phyloP scores from a whole-genome alignment of 2,888 invertebrate species.

The Pandemis cinnamomeana region DNA sequence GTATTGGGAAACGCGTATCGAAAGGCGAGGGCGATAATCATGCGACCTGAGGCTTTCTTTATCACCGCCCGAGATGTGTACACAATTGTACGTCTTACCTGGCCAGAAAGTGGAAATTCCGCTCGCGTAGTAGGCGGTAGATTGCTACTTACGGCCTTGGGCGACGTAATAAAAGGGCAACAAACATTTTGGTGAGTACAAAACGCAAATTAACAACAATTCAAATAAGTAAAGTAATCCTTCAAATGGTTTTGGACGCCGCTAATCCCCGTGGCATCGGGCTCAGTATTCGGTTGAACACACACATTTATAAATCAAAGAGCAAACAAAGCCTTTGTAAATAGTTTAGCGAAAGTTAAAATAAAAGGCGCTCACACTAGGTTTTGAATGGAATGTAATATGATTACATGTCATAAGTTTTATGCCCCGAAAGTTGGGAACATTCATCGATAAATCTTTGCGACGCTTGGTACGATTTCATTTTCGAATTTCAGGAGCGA shows the following conservation, averaged over 20 bases:
- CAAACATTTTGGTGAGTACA: not conserved
- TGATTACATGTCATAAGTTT: slow-evolving; percentile 85
- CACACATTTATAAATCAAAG: slow-evolving; percentile 41
- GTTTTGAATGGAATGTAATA: slow-evolving; percentile 73
- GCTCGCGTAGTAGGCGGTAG: too few relatives aligned
- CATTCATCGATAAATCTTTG: slow-evolving; percentile 84
- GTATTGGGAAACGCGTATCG: too few relatives aligned
- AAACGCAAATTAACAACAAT: slow-evolving; percentile 22
- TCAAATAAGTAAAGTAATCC: slow-evolving; percentile 24
- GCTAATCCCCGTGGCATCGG: slow-evolving; percentile 24
- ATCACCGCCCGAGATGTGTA: too few relatives aligned
- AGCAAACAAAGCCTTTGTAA: slow-evolving; percentile 39
- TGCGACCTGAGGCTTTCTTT: too few relatives aligned
- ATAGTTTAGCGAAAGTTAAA: slow-evolving; percentile 42
- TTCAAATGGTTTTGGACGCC: slow-evolving; percentile 28
- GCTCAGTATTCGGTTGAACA: slow-evolving; percentile 36
- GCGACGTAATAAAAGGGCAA: not conserved
- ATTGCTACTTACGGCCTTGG: too few relatives aligned
- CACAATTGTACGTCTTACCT: too few relatives aligned
- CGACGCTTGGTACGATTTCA: slow-evolving; percentile 84
- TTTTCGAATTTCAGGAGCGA: slow-evolving; percentile 85
- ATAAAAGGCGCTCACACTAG: slow-evolving; percentile 40
- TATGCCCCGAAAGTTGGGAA: slow-evolving; percentile 82
- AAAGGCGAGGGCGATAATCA: too few relatives aligned
- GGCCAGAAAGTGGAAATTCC: too few relatives aligned